A percentile compares a stretch with the other conserved stretches of the same genome.
Evolutionary conservation across 2,888 invertebrate species (phyloP).

Genomic region (Melangyna quadrimaculata): DNA sequence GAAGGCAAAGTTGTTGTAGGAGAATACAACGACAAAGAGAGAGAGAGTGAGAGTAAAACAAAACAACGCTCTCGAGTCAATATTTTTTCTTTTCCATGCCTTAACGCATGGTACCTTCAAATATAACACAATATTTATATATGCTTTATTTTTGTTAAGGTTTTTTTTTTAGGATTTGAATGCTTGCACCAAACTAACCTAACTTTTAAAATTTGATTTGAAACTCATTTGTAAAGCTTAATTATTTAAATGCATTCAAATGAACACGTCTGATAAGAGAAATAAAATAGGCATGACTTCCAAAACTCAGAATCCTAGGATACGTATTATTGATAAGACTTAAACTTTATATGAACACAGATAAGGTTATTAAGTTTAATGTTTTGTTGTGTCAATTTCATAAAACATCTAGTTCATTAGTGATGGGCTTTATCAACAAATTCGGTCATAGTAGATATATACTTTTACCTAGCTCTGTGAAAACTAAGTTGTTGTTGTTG

Average conservation of each 20-base stretch:
- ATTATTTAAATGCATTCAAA: background rate
- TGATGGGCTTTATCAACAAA: background rate
- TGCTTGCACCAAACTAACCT: background rate
- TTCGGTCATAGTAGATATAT: too few relatives aligned
- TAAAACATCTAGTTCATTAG: too few relatives aligned
- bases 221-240: background rate
- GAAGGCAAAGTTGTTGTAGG: background rate
- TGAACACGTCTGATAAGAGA: background rate
- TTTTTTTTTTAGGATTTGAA: background rate
- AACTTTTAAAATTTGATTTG: background rate
- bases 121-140: too few relatives aligned
- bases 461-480: too few relatives aligned
- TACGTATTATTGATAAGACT: background rate
- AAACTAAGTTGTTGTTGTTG: too few relatives aligned
- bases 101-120: background rate
- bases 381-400: background rate
- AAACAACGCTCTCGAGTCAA: background rate
- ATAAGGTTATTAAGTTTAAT: background rate
- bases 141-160: background rate
- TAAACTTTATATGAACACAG: background rate
- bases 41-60: background rate
- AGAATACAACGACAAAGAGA: background rate
- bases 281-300: background rate
- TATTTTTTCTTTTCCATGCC: background rate
- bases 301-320: background rate